Base-by-base conservation (phyloP, 2,113 vertebrate species). In the Charina bottae region DNA sequence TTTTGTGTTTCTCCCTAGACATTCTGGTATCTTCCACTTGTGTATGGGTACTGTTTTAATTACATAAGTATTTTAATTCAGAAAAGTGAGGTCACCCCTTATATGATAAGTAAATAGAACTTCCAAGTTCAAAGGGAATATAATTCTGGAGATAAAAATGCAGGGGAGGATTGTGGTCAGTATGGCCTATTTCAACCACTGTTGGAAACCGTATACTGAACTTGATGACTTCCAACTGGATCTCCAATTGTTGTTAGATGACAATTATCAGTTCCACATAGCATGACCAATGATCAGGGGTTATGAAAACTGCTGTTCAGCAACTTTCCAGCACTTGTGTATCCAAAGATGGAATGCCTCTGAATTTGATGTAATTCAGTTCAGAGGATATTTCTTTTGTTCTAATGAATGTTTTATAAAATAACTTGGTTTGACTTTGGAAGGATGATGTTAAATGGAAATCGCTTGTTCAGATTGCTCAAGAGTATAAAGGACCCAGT, bases 401-500 rank as follows among this genome's bases (percentile, higher is more conserved):
- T 87, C 21, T 68, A 33, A 37, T 49, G 46, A 58, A 60, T 46
- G 1, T 33, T 88, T 88, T 83, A 53, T 28, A 88, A 68, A 92
- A 83, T 28, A 23, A 33, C 28, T 60, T 88, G 49, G 42, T 56
- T 19, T 78, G 12, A 89, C 53, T 89, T 88, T 83, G 37, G 13
- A 42, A 78, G 17, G 72, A 78, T 78, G 72, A 37, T 13, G 49
- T 54, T 84, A 55, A 92, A 85, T 60, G 85, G 24, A 89, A 62
- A 85, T 62, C 42, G 9, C 72, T 84, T 46, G 49, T 24, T 92
- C 58, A 62, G 72, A 53, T n/a, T 60, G 68, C 42, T 3, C 68
- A 59, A 92, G 83, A 84, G 21, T 21, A 55, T 42, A 92, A 84
- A 55, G 60, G 90, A 87, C 68, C 72, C 90, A 56, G 84, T 89